Evolutionary conservation across 1,140 invertebrate genomes (phyloP), one percentile per base, ranked within the genome.

Genomic region (Plectrocnemia conspersa): DNA sequence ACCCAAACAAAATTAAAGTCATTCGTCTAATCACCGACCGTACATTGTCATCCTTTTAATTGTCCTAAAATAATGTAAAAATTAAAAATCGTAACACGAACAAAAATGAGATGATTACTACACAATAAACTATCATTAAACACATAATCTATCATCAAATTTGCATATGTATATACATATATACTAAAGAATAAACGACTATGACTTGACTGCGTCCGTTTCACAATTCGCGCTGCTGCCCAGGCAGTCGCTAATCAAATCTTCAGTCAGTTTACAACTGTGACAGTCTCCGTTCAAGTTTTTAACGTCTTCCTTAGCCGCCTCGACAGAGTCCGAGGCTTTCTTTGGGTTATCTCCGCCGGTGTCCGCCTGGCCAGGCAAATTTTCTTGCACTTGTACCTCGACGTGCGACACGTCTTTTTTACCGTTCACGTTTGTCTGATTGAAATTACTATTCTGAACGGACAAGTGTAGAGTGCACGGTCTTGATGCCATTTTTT

Each of bases 381-480:
- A 40, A 13, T 44, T 57, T 15, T 59, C 58, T 15, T 13, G 36
- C n/a, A 32, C 29, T 49, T 50, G 52, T 11, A 13, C 52, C 46
- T 61, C 52, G 25, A 27, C 50, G 3, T 53, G 53, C 41, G 47
- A 33, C 27, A 46, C 35, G 32, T 61, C 54, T 21, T 52, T 38
- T 44, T 45, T 54, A 22, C 47, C 56, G 25, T 52, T 53, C 10
- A 41, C 49, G 7, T 46, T 24, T 11, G 52, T 25, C 32, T 58
- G 35, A 36, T 58, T 58, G 44, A 58, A 58, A 47, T 58, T 62
- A 50, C 53, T 62, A 24, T 62, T 62, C 50, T 62, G 60, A 32
- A 58, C 56, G 16, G 60, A 52, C 29, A 62, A 45, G 1, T 53
- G 56, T 10, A 62, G 38, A 18, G 60, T 58, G 15, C 56, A 58